Base-by-base conservation (phyloP, 1,140 invertebrate species). In the Drosophila bocki region DNA sequence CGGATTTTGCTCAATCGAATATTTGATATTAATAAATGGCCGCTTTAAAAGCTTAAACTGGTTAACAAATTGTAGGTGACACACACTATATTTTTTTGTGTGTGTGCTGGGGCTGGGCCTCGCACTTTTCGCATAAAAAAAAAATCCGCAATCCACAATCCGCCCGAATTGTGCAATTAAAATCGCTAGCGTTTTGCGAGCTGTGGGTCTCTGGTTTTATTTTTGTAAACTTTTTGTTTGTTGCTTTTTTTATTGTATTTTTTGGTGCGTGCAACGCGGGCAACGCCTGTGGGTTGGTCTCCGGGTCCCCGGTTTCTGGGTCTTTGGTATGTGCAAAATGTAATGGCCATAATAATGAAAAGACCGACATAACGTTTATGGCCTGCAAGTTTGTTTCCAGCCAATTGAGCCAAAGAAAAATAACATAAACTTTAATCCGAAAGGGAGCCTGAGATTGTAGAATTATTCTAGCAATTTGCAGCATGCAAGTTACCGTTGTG, bases 341-440 rank as follows among this genome's bases (percentile, higher is more conserved):
- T 87, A 88, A 83, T 88, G 83, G 83, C 80, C 77, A 84, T 80
- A 87, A 84, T 80, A 87, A 88, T 78, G 77, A 88, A 80, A 82
- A 44, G 50, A 54, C 63, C 62, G 63, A 75, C 80, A 83, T 58
- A 77, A 57, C 72, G 56, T 76, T 77, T 77, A 77, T 77, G 41
- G 72, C 48, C 56, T 19, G 56, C 64, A 19, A 77, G 41, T 77
- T 68, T 77, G 72, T 61, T 53, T 29, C 53, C 26, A 48, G 32
- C 39, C 33, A 65, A 65, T 64, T 53, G 35, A 54, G 26, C 11
- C 4, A 7, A 61, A 6, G 12, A 37, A 33, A 19, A 67, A 60
- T 32, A 37, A 65, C 19, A 33, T 35, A 64, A 56, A 45, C 19
- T 22, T 39, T 39, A 56, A 39, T 22, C 35, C 35, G 33, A 68